These are phyloP conservation scores for Callyntrura guangdongensis DNA, from an alignment of 2,888 invertebrate species.

Conservation along the genomic window DNA sequence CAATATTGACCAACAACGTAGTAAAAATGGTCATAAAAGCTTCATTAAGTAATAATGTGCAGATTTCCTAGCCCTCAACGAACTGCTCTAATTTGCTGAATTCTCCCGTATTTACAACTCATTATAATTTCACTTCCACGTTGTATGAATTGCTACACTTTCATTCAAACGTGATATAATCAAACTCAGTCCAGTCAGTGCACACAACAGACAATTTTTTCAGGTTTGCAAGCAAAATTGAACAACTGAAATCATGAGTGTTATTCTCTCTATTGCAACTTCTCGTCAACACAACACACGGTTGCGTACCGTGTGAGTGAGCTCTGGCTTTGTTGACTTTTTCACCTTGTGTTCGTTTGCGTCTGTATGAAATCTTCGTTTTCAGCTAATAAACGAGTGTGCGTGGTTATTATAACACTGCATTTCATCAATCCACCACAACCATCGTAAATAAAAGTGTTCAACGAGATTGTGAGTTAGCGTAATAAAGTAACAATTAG, in stretches of 20 bases:
- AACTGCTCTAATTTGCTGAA: too few species aligned
- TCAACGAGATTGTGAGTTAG: neutral
- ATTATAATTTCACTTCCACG: too few species aligned
- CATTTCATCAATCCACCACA: constrained; percentile 5
- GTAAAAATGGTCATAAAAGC: too few species aligned
- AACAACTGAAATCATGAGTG: neutral
- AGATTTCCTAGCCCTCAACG: too few species aligned
- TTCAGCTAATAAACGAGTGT: neutral
- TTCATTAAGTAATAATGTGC: too few species aligned
- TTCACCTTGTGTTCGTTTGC: constrained; percentile 1
- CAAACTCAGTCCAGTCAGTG: too few species aligned
- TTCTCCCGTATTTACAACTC: too few species aligned
- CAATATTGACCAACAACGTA: too few species aligned
- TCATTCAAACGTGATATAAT: too few species aligned
- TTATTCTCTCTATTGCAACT: neutral
- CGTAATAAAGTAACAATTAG: neutral
- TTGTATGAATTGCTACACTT: too few species aligned
- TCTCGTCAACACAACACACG: neutral
- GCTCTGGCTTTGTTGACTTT: constrained; percentile 30
- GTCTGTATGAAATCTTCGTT: neutral
- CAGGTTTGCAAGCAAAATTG: neutral
- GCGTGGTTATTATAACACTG: neutral
- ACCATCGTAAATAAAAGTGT: neutral
- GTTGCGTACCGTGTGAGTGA: neutral
- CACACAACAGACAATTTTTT: neutral